Evolutionary conservation across 2,888 invertebrate genomes (phyloP).

Genomic region (Bruchidius siliquastri): DNA sequence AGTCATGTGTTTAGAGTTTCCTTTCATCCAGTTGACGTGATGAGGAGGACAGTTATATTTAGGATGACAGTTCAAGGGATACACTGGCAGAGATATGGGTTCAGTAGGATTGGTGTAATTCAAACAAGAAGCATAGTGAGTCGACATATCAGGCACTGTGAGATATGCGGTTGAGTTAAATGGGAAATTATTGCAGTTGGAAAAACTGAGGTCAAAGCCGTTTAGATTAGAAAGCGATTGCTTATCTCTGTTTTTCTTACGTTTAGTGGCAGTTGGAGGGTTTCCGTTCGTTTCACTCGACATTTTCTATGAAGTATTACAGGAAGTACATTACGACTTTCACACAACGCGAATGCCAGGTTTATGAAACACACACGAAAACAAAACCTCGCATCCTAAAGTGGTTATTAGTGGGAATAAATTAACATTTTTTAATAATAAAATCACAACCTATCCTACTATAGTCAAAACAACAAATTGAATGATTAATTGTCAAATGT

Average conservation of each 20-base stretch:
- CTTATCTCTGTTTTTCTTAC: slow-evolving; percentile 43
- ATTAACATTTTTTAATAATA: neutral
- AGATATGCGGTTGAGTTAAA: slow-evolving; percentile 26
- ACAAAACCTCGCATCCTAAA: neutral
- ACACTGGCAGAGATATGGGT: slow-evolving; percentile 61
- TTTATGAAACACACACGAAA: neutral
- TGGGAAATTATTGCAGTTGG: slow-evolving; percentile 35
- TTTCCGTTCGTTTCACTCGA: slow-evolving; percentile 45
- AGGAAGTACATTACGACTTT: neutral
- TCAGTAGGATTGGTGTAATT: slow-evolving; percentile 49
- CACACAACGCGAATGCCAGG: neutral
- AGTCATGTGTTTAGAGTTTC: slow-evolving; percentile 24
- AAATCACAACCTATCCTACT: neutral
- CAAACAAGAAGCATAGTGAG: slow-evolving; percentile 34
- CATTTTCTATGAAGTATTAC: slow-evolving; percentile 21
- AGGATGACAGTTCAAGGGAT: slow-evolving; percentile 53
- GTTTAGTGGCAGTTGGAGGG: slow-evolving; percentile 42
- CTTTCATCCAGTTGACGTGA: slow-evolving; percentile 6
- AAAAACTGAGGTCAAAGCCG: slow-evolving; percentile 33
- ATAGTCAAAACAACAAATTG: neutral
- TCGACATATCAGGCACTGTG: slow-evolving; percentile 31
- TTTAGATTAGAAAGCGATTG: slow-evolving; percentile 25
- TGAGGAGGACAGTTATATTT: slow-evolving; percentile 22
- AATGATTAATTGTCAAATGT: neutral
- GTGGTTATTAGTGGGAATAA: neutral